Conservation (phyloP, 2,113 vertebrate species). For the Columba livia region DNA sequence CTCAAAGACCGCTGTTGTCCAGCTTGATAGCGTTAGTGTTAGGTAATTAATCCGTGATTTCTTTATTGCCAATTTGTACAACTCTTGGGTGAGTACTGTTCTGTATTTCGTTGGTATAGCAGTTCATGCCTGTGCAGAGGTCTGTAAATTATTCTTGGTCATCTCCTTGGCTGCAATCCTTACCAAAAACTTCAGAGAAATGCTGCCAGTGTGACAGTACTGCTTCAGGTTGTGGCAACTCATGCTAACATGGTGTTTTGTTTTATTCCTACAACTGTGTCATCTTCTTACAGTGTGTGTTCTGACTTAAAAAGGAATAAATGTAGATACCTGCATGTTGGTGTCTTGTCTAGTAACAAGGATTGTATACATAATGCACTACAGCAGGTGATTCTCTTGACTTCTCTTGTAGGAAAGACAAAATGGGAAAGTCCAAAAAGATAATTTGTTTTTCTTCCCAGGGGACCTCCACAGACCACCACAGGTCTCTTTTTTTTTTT, state of each 20-base stretch:
- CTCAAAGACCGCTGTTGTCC: neutral
- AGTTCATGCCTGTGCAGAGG: neutral
- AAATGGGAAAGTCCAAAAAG: neutral
- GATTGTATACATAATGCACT: neutral
- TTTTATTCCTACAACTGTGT: neutral
- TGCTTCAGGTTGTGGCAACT: neutral
- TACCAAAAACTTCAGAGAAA: neutral
- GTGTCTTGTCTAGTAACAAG: neutral
- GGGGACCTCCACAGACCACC: neutral
- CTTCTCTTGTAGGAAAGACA: neutral
- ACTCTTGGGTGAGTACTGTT: neutral
- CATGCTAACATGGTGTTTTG: neutral
- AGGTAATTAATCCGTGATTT: neutral
- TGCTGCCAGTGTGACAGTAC: neutral
- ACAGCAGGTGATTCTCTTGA: neutral
- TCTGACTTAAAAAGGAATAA: neutral
- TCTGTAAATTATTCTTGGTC: neutral
- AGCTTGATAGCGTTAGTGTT: neutral
- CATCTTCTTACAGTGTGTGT: neutral
- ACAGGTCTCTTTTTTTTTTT: neutral
- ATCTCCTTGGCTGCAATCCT: neutral
- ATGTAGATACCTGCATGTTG: neutral
- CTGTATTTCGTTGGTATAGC: neutral
- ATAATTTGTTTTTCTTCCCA: neutral
- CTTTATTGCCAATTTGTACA: neutral